These are phyloP conservation scores for Pyrocoelia pectoralis DNA, from an alignment of 2,888 invertebrate genomes.

Conservation along the genomic window DNA sequence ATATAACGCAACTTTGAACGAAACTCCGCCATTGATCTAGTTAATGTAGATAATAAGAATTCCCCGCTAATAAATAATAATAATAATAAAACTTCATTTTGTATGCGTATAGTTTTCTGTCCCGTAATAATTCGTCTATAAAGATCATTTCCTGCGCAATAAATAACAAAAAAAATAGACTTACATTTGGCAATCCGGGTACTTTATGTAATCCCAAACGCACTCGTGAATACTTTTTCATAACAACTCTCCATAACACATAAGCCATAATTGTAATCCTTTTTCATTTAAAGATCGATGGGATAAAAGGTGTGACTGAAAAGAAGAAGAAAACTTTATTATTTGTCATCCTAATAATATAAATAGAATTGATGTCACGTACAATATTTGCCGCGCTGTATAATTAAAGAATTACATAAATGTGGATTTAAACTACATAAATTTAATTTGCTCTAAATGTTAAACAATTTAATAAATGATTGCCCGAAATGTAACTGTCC, in stretches of 20 bases:
- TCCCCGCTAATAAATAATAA: not conserved
- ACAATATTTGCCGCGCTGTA: not conserved
- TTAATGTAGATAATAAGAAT: not conserved
- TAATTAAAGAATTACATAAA: not conserved
- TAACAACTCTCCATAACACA: conserved; percentile 67
- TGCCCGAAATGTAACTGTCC: too few relatives aligned
- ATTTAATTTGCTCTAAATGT: not conserved
- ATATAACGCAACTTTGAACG: too few relatives aligned
- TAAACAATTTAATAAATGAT: too few relatives aligned
- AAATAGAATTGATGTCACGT: conserved; percentile 8
- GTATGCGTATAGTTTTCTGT: too few relatives aligned
- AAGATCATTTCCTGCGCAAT: not conserved
- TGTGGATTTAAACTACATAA: not conserved
- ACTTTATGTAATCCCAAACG: conserved; percentile 61
- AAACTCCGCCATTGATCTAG: not conserved
- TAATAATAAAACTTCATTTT: too few relatives aligned
- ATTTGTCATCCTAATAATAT: not conserved
- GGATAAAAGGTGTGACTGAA: not conserved
- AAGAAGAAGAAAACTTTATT: not conserved
- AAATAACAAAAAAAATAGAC: conserved; percentile 15
- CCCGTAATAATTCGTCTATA: not conserved
- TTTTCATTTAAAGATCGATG: conserved; percentile 16
- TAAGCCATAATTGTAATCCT: conserved; percentile 62
- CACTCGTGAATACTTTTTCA: conserved; percentile 68
- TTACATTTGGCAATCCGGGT: conserved; percentile 32